A percentile compares a stretch with the other conserved stretches of the same genome.
phyloP scores from a whole-genome alignment of 2,113 vertebrate genomes.

The Brachyistius frenatus region DNA sequence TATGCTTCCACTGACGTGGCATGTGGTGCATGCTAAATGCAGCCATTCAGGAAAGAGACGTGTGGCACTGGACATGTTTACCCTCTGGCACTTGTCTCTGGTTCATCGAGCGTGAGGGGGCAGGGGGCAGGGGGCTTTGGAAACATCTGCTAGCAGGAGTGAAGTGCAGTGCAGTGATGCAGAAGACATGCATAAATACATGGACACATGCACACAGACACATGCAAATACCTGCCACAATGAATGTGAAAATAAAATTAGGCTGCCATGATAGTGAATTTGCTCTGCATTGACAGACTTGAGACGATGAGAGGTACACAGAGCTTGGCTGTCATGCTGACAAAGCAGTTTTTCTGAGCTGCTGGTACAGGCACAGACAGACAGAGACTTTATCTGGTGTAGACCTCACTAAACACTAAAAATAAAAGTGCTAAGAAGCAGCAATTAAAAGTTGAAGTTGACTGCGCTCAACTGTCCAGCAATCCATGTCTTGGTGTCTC shows the following conservation, averaged over 20 bases:
- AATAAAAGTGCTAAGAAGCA: conserved; percentile 14
- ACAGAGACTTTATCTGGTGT: conserved; percentile 18
- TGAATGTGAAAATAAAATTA: conserved; percentile 42
- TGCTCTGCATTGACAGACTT: conserved; percentile 21
- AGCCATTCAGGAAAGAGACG: conserved; percentile 58
- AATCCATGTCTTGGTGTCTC: background rate
- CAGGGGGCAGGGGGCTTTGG: conserved; percentile 49
- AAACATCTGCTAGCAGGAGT: conserved; percentile 49
- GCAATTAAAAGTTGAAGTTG: conserved; percentile 22
- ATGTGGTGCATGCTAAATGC: conserved; percentile 73
- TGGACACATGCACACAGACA: conserved; percentile 31
- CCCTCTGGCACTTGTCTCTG: conserved; percentile 76
- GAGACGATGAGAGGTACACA: conserved; percentile 42
- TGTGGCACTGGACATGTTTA: conserved; percentile 70
- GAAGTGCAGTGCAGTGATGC: conserved; percentile 52
- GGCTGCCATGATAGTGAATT: conserved; percentile 24
- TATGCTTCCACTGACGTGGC: conserved; percentile 54
- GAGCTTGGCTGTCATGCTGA: conserved; percentile 62
- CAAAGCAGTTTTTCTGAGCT: conserved; percentile 59
- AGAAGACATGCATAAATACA: conserved; percentile 51
- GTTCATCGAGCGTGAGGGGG: conserved; percentile 64
- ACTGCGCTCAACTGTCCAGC: background rate
- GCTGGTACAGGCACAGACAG: conserved; percentile 36
- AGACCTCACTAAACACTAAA: conserved; percentile 8
- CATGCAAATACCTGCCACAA: conserved; percentile 34